A percentile compares a stretch with the other conserved stretches of the same genome.
Evolutionary conservation across 1,140 invertebrate species (phyloP).

Genomic region (Lucilia sericata): DNA sequence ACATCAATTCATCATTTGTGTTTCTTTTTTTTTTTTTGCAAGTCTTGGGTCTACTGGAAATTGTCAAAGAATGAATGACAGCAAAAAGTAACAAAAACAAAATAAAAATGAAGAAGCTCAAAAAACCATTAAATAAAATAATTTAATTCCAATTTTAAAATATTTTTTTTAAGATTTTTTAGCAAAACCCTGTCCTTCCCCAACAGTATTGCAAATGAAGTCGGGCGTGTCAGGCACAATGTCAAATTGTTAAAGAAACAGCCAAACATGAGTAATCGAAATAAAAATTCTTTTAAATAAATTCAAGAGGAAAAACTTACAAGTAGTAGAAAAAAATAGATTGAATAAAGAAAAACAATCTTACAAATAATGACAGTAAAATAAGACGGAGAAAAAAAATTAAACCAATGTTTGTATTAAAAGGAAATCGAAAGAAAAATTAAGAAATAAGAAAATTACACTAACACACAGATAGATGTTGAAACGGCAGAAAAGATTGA

Average conservation of each 20-base stretch:
- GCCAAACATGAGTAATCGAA: conserved; percentile 1
- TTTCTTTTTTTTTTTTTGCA: not conserved
- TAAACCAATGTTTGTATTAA: conserved; percentile 13
- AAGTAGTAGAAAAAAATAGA: not conserved
- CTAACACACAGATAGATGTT: no score
- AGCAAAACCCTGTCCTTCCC: not conserved
- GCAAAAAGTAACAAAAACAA: not conserved
- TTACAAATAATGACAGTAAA: not conserved
- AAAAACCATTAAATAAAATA: not conserved
- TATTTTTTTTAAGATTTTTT: not conserved
- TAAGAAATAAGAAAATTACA: not conserved
- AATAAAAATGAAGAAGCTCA: not conserved
- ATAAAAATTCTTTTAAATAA: not conserved
- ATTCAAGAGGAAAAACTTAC: not conserved
- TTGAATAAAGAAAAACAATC: not conserved
- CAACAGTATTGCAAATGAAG: not conserved
- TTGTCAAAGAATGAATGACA: not conserved
- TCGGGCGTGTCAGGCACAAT: conserved; percentile 22
- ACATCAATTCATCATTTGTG: not conserved
- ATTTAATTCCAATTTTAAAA: conserved; percentile 15
- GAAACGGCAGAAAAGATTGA: no score
- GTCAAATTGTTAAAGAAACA: not conserved
- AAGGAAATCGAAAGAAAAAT: not conserved
- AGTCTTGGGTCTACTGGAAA: not conserved
- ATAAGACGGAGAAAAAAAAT: not conserved